phyloP scores from a whole-genome alignment of 2,888 invertebrate species.

The Camponotus fellah region DNA sequence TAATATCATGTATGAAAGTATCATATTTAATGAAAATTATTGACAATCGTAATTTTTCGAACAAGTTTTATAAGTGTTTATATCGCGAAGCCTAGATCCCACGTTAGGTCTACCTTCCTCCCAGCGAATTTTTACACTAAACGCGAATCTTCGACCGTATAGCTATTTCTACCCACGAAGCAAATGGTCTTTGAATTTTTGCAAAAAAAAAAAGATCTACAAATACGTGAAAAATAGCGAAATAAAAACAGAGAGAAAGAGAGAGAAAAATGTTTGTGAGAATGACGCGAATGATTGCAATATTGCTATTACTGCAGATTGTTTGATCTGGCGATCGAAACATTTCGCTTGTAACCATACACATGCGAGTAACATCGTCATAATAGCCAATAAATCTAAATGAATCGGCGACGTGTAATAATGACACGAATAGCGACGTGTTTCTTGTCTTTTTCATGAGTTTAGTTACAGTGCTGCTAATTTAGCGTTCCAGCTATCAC shows the following conservation, averaged over 20 bases:
- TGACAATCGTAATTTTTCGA: constrained; percentile 24
- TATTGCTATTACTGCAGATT: constrained; percentile 44
- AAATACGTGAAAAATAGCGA: constrained; percentile 28
- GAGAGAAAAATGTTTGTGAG: constrained; percentile 32
- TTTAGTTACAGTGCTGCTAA: constrained; percentile 54
- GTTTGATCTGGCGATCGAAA: constrained; percentile 47
- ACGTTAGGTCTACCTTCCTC: constrained; percentile 66
- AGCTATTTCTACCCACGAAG: constrained; percentile 49
- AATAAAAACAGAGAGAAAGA: not conserved
- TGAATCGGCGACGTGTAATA: constrained; percentile 13
- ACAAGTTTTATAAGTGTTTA: not conserved
- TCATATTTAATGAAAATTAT: not conserved
- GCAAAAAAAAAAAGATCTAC: constrained; percentile 25
- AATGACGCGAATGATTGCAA: constrained; percentile 17
- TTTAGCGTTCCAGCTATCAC: constrained; percentile 30
- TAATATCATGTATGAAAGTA: not conserved
- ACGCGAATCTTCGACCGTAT: constrained; percentile 61
- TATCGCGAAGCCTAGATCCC: constrained; percentile 45
- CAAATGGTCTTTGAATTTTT: constrained; percentile 43
- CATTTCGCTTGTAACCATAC: constrained; percentile 43
- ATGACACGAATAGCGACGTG: constrained; percentile 13
- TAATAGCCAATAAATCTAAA: constrained; percentile 32
- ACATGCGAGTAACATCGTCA: constrained; percentile 40
- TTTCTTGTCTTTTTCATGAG: constrained; percentile 54
- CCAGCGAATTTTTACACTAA: constrained; percentile 62